Evolutionary conservation across 92 coral and sea anemone genomes (phyloP), one percentile per base, ranked within the genome.

Genomic region (Epizoanthus stellaris): DNA sequence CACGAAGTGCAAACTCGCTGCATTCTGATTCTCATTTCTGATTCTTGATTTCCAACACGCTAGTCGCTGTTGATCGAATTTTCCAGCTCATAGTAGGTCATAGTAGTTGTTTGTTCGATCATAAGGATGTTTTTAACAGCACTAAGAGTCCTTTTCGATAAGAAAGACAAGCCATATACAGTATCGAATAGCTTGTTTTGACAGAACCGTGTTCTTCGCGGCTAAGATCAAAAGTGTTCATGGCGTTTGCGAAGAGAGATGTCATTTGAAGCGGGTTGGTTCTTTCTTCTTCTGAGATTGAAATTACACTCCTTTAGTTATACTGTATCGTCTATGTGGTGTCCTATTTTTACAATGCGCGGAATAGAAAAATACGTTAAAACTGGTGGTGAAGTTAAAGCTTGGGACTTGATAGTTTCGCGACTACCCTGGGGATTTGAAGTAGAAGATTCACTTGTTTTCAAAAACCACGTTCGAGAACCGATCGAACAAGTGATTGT

Each of bases 151-250:
- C 14, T 42, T 49, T 47, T n/a, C 52, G 52, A 39, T 57, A 72
- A 43, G 15, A 49, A 47, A 13, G 59, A 38, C 47, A 36, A 47
- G 77, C 52, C 52, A n/a, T 16, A 57, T 16, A 57, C 77, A 11
- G 77, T 45, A 45, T 72, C 77, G 60, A 72, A 72, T 72, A n/a
- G 77, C 60, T 47, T 47, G 16, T 70, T 70, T 40, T 42, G 75
- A 70, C 75, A 70, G 25, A 66, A 38, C 21, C 60, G 4, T 16
- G 39, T 72, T 6, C 60, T 47, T 72, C 77, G 77, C 77, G 77
- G 77, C 77, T 72, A 10, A 72, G 77, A 72, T 72, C 77, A 72
- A 42, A 45, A 72, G 77, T 72, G 77, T 45, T 72, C 59, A 43
- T 43, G 77, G 59, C 39, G 58, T 72, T 43, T 38, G 52, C 49